phyloP scores from a whole-genome alignment of 2,113 vertebrate genomes.

The Ictidomys tridecemlineatus region DNA sequence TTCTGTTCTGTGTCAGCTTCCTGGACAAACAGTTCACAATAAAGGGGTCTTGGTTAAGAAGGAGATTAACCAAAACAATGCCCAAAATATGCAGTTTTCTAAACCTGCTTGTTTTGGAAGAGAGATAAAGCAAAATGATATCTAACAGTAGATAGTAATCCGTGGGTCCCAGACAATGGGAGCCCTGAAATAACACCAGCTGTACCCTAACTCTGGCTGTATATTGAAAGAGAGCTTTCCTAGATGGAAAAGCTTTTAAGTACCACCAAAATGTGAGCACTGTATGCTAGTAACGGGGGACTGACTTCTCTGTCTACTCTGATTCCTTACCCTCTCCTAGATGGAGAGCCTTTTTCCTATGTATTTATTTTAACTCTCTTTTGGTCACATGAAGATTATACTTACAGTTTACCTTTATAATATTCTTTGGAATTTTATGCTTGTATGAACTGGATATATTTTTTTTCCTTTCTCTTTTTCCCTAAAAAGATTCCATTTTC shows the following conservation, averaged over 20 bases:
- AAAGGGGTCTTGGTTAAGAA: conserved; percentile 13
- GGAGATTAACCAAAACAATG: neutral
- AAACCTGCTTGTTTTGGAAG: conserved; percentile 25
- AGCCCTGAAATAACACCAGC: neutral
- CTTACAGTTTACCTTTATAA: conserved; percentile 67
- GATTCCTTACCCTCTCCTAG: conserved; percentile 72
- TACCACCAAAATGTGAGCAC: no score
- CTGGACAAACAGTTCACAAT: conserved; percentile 22
- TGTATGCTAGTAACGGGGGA: conserved; percentile 66
- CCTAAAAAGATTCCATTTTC: conserved; percentile 87
- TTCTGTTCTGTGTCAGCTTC: conserved; percentile 15
- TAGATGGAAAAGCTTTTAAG: neutral
- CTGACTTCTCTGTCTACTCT: conserved; percentile 61
- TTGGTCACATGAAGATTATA: conserved; percentile 70
- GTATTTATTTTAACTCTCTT: conserved; percentile 81
- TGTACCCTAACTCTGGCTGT: neutral
- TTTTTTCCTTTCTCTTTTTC: conserved; percentile 80
- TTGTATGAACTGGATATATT: conserved; percentile 80
- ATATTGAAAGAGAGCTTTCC: neutral
- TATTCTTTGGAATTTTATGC: conserved; percentile 74
- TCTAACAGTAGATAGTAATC: no score
- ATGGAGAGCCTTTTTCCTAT: conserved; percentile 70
- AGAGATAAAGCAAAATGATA: neutral
- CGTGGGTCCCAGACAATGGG: neutral
- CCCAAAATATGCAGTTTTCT: neutral